phyloP scores from a whole-genome alignment of 2,888 invertebrate genomes.

The Drosophila longiperda region DNA sequence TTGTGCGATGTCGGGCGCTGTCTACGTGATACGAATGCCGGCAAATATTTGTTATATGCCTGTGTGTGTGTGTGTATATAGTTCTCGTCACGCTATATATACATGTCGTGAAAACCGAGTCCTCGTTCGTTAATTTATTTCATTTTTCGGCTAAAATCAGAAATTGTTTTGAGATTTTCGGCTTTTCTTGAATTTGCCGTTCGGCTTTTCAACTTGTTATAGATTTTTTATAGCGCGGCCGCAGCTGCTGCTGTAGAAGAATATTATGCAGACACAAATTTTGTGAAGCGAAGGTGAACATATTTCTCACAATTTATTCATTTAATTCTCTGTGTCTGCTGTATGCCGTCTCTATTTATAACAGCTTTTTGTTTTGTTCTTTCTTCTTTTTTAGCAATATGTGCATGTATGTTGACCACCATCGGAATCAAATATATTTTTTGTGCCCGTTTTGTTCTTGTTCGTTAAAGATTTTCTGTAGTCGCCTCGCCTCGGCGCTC shows the following conservation, averaged over 20 bases:
- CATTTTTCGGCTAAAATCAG: conserved; percentile 5
- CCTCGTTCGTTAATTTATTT: conserved; percentile 26
- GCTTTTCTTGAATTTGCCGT: conserved; percentile 8
- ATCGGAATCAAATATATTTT: conserved; percentile 7
- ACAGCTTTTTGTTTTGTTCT: conserved; percentile 1
- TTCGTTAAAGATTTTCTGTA: neutral
- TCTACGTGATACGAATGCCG: conserved; percentile 37
- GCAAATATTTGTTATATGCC: neutral
- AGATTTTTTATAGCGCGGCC: conserved; percentile 22
- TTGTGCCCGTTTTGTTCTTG: neutral
- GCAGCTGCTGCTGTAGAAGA: conserved; percentile 1
- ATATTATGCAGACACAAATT: conserved; percentile 16
- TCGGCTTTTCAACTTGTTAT: conserved; percentile 10
- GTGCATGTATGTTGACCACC: neutral
- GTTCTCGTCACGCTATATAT: conserved; percentile 12
- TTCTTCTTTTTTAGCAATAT: neutral
- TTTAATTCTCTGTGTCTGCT: conserved; percentile 3
- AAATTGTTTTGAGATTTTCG: conserved; percentile 18
- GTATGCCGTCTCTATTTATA: conserved; percentile 37
- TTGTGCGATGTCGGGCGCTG: conserved; percentile 6
- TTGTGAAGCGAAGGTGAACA: conserved; percentile 24
- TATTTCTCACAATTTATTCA: conserved; percentile 14
- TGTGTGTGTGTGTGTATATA: neutral
- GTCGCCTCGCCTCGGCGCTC: conserved; percentile 13
- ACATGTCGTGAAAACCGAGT: conserved; percentile 22